Evolutionary conservation across 2,888 invertebrate genomes (phyloP), one percentile per base, ranked within the genome.

Genomic region (Drosophila phalerata): DNA sequence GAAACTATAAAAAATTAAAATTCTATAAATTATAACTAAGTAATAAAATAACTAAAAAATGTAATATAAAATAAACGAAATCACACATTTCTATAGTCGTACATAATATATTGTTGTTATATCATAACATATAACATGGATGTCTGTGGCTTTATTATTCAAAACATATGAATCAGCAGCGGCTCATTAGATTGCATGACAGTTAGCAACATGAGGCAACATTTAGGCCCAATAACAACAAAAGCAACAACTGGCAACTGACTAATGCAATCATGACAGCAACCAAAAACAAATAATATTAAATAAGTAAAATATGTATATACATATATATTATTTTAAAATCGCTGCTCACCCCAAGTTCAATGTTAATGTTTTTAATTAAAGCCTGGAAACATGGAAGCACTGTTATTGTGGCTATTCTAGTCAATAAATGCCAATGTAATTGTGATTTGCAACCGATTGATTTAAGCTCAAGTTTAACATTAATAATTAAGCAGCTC

Each of bases 151-250:
- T 17, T 25, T 30, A 15, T 49, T 48, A 58, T 58, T 38, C 38
- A 38, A 25, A 45, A 15, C 42, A 49, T 19, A 45, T 71, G 84
- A 76, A 51, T 79, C 62, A 72, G 43, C 37, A 25, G 34, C 19
- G 25, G 60, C 85, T 84, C 78, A 86, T 81, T 86, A 69, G 65
- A 49, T 80, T 86, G 77, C 81, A 73, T 45, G 87, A 62, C 81
- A 67, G 63, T 32, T 53, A 56, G 5, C 52, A 52, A 17, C 19
- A 25, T 47, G 49, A 37, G 69, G 63, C 58, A 57, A 73, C 48
- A 56, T 13, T 17, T 66, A 38, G 57, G 56, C 57, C 52, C 78
- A 49, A 77, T 37, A 38, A 38, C 66, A 61, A 40, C 58, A 40
- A 11, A 28, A 32, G 17, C 32, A 38, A n/a, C 48, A 22, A 48